These are phyloP conservation scores for Odontocerum albicorne DNA, from an alignment of 2,888 invertebrate species.

Conservation along the genomic window DNA sequence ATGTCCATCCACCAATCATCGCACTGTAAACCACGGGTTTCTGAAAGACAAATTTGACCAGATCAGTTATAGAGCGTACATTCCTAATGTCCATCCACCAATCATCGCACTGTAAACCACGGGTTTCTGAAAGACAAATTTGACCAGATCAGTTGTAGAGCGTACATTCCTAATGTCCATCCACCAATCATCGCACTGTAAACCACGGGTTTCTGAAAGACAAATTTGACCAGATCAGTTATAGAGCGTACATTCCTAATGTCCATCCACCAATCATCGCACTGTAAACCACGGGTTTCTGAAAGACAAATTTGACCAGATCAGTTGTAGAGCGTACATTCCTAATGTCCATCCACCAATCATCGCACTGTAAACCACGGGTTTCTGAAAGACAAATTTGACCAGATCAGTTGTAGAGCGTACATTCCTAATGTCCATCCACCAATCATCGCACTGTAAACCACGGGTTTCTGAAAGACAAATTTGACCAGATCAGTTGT, in stretches of 20 bases:
- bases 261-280: slow-evolving; percentile 83
- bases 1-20: slow-evolving; percentile 80
- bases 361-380: slow-evolving; percentile 77
- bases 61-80: slow-evolving; percentile 76
- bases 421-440: slow-evolving; percentile 83
- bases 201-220: slow-evolving; percentile 72
- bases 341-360: slow-evolving; percentile 81
- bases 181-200: slow-evolving; percentile 80
- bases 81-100: slow-evolving; percentile 79
- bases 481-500: too few species aligned
- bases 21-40: slow-evolving; percentile 79
- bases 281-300: slow-evolving; percentile 79
- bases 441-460: slow-evolving; percentile 77
- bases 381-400: slow-evolving; percentile 73
- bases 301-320: slow-evolving; percentile 76
- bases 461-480: slow-evolving; percentile 69
- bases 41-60: slow-evolving; percentile 48
- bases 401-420: slow-evolving; percentile 74
- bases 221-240: slow-evolving; percentile 73
- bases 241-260: slow-evolving; percentile 75
- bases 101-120: slow-evolving; percentile 78
- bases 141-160: slow-evolving; percentile 76
- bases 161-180: slow-evolving; percentile 77
- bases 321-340: slow-evolving; percentile 73
- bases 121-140: slow-evolving; percentile 74